These are phyloP conservation scores for Muscidifurax raptorellus DNA, from an alignment of 1,140 invertebrate genomes.

Conservation along the genomic window DNA sequence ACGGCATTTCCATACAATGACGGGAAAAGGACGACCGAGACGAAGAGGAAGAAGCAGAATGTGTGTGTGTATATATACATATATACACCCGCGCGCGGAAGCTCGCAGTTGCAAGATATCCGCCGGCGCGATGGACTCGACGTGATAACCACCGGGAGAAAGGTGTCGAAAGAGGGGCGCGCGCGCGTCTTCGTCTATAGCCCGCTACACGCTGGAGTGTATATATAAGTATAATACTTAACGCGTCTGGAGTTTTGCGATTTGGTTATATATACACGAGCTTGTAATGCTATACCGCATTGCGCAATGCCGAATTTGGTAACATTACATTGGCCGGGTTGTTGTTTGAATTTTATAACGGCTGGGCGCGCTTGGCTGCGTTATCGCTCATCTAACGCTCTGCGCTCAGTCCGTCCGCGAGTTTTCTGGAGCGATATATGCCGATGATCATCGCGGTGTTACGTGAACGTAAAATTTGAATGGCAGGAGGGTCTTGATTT, in stretches of 20 bases:
- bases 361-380: conserved; percentile 11
- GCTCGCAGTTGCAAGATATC: conserved; percentile 65
- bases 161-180: conserved; percentile 23
- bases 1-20: conserved; percentile 69
- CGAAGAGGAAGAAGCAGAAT: conserved; percentile 7
- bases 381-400: conserved; percentile 7
- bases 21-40: conserved; percentile 62
- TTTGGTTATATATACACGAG: neutral
- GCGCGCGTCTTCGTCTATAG: too few species aligned
- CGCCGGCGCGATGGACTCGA: conserved; percentile 56
- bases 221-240: too few species aligned
- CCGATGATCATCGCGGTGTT: neutral
- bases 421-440: neutral
- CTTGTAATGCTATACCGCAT: neutral
- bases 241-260: neutral
- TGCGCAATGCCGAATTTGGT: conserved; percentile 25
- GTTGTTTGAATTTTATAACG: conserved; percentile 32
- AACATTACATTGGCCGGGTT: conserved; percentile 11
- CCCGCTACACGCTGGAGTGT: neutral
- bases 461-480: neutral
- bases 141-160: conserved; percentile 60
- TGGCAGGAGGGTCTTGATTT: neutral
- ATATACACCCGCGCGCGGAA: conserved; percentile 12
- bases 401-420: neutral
- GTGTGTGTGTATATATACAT: neutral